Evolutionary conservation across 2,113 vertebrate genomes (phyloP), one percentile per base, ranked within the genome.

Genomic region (Hypocryptadius cinnamomeus): DNA sequence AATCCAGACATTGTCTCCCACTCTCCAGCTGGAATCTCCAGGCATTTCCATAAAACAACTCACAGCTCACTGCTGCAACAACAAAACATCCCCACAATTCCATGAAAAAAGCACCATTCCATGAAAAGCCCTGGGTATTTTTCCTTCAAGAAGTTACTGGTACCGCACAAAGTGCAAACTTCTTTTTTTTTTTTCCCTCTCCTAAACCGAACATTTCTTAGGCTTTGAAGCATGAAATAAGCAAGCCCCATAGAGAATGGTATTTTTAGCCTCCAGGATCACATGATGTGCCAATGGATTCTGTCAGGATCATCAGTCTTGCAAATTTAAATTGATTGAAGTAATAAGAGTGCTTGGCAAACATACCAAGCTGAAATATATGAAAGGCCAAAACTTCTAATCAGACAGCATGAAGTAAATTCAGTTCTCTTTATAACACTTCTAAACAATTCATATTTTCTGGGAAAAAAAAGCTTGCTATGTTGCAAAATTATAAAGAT

Each of bases 291-390:
- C 79, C 72, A 90, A 82, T 92, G 81, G 88, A 47, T 97, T 97
- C 95, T 93, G 71, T 92, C 81, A 87, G 64, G 85, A 92, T 96
- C 79, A 81, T 94, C 95, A 89, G 91, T 94, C 91, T 97, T 95
- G 86, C 89, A 97, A 97, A 97, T 96, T 93, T 97, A 96, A 97
- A 93, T 91, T 96, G 95, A 97, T 73, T 93, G 90, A 96, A 96
- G 81, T 85, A 96, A 91, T 95, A 92, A 95, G 74, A 95, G 84
- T 20, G 50, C 86, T 94, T 96, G 92, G 92, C 92, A 96, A 96
- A 92, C 64, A 92, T 28, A 57, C 27, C 82, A 77, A 81, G 85
- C 54, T 85, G 66, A 90, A 95, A 93, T 5, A 10, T 37, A 87
- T 42, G 78, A 92, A 93, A 78, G 65, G 44, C 69, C 25, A 35